phyloP scores from a whole-genome alignment of 2,888 invertebrate genomes.

The Lasioglossum zephyrum region DNA sequence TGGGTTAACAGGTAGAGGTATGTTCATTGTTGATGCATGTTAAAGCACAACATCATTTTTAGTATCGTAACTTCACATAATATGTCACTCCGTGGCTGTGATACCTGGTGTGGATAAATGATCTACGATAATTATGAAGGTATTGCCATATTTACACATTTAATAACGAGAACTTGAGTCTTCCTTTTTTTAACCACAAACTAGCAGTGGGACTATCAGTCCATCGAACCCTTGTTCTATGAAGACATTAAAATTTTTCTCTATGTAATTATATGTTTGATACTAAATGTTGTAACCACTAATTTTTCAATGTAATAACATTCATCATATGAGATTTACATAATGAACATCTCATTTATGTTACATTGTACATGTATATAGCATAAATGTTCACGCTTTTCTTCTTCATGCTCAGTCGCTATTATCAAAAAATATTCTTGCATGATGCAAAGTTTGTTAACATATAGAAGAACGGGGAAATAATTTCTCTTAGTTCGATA shows the following conservation, averaged over 20 bases:
- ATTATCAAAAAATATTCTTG: constrained; percentile 11
- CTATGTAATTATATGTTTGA: constrained; percentile 9
- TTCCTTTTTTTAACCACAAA: background rate
- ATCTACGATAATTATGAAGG: constrained; percentile 47
- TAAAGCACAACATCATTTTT: constrained; percentile 56
- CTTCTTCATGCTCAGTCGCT: background rate
- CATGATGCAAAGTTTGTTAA: constrained; percentile 1
- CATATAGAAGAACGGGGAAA: background rate
- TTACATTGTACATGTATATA: background rate
- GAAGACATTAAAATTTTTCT: constrained; percentile 9
- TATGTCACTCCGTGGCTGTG: constrained; percentile 29
- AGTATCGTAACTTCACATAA: constrained; percentile 46
- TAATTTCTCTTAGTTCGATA: background rate
- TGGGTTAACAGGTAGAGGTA: constrained; percentile 85
- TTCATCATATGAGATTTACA: background rate
- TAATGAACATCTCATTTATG: background rate
- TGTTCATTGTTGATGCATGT: constrained; percentile 78
- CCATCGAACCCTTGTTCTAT: constrained; percentile 1
- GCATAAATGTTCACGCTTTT: background rate
- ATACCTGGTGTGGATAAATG: constrained; percentile 49
- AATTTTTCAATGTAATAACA: constrained; percentile 7
- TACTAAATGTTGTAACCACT: constrained; percentile 17
- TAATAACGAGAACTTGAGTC: constrained; percentile 20
- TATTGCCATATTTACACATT: constrained; percentile 53
- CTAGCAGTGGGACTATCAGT: background rate